These are phyloP conservation scores for Brevimyrus niger DNA, from an alignment of 2,113 vertebrate genomes.

Conservation along the genomic window DNA sequence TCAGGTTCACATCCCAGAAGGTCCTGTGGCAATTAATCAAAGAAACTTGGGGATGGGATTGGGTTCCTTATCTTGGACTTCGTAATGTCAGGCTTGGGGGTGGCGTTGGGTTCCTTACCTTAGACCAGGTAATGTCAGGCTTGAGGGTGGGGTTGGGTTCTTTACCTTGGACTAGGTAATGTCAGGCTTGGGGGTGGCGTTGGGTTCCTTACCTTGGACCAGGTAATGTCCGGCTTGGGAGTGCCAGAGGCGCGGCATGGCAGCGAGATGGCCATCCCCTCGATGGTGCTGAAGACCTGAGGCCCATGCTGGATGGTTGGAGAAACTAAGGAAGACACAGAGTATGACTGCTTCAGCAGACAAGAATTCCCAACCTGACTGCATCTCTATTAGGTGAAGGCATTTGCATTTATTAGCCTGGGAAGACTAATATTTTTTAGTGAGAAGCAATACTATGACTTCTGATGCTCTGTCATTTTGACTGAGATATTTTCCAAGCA, in stretches of 20 bases:
- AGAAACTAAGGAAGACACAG: conserved; percentile 59
- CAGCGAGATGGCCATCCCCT: conserved; percentile 74
- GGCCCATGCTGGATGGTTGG: conserved; percentile 89
- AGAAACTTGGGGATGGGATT: neutral
- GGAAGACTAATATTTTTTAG: neutral
- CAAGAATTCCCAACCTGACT: neutral
- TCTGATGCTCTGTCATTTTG: neutral
- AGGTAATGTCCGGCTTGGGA: conserved; percentile 76
- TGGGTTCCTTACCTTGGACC: conserved; percentile 75
- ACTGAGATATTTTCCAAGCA: neutral
- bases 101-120: conserved; percentile 13
- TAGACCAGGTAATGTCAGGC: no score
- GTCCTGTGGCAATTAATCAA: neutral
- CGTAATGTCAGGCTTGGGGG: conserved; percentile 74
- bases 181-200: no score
- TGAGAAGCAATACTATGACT: neutral
- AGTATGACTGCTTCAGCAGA: neutral
- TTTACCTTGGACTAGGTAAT: neutral
- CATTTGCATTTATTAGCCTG: neutral
- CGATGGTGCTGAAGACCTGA: conserved; percentile 89
- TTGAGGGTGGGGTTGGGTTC: neutral
- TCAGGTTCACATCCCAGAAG: neutral
- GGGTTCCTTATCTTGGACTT: conserved; percentile 56
- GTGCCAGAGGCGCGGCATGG: conserved; percentile 81
- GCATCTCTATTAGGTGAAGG: no score